Percentiles rank a stretch among this genome's conserved stretches.
Conservation (phyloP, 2,113 vertebrate genomes). For the Cryptoleucopteryx plumbea region DNA sequence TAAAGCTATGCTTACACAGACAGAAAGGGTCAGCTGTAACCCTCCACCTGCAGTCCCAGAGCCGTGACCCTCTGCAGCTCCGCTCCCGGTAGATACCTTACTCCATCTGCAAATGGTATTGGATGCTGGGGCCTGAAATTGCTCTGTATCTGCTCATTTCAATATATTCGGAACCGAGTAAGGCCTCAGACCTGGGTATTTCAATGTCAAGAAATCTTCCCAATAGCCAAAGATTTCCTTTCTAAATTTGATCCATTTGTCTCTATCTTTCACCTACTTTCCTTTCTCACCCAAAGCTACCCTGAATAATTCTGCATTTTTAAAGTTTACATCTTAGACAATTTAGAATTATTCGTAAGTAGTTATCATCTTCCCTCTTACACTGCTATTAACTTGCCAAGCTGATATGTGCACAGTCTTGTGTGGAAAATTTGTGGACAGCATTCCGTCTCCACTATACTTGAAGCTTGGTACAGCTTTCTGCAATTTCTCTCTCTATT, state of each 20-base stretch:
- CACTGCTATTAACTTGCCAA: neutral
- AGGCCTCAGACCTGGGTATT: neutral
- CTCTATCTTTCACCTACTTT: neutral
- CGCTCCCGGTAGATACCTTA: rapidly evolving
- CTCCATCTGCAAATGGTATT: neutral
- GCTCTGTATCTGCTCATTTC: neutral
- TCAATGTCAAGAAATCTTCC: neutral
- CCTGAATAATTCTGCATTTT: neutral
- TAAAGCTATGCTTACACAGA: neutral
- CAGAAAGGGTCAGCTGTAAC: neutral
- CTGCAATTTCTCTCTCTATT: neutral
- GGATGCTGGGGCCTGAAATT: neutral
- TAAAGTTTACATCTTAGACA: neutral
- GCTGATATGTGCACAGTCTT: neutral
- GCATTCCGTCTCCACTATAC: neutral
- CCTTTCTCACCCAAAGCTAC: neutral
- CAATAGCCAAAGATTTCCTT: neutral
- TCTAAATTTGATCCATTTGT: neutral
- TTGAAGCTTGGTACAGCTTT: neutral
- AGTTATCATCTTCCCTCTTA: neutral
- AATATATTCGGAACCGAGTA: neutral
- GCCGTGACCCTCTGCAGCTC: neutral
- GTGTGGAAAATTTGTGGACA: neutral
- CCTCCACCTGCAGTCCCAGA: rapidly evolving
- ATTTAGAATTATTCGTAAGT: neutral